These are phyloP conservation scores for Drosophila mercatorum DNA, from an alignment of 2,888 invertebrate species.

Conservation along the genomic window DNA sequence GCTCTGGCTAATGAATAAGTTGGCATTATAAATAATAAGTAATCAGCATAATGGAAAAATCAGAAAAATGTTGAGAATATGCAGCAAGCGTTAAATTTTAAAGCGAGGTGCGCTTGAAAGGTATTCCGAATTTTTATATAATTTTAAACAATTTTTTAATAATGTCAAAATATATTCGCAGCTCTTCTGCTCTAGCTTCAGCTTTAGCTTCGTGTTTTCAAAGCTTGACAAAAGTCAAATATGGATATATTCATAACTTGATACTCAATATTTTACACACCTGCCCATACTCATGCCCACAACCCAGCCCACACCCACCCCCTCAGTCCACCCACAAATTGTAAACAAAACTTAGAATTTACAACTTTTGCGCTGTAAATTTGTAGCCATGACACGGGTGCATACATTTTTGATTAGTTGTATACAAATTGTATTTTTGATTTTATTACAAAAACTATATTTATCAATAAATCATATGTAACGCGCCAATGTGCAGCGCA, in stretches of 20 bases:
- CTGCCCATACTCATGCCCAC: neutral
- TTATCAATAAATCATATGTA: conserved; percentile 56
- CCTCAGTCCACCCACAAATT: neutral
- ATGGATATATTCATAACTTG: conserved; percentile 3
- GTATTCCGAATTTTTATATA: neutral
- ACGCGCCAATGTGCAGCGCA: conserved; percentile 29
- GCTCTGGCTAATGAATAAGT: conserved; percentile 29
- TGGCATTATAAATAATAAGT: conserved; percentile 16
- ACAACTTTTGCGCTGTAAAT: conserved; percentile 37
- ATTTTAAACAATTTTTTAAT: neutral
- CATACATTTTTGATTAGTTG: conserved; percentile 64
- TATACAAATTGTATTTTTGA: conserved; percentile 69
- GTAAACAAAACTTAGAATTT: conserved; percentile 69
- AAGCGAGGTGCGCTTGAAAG: neutral
- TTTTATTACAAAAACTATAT: conserved; percentile 59
- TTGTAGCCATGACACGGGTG: conserved; percentile 43
- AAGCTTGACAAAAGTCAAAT: neutral
- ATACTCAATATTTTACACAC: conserved; percentile 1
- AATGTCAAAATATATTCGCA: neutral
- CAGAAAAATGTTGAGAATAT: neutral
- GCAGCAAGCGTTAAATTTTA: neutral
- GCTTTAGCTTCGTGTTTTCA: neutral
- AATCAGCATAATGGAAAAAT: neutral
- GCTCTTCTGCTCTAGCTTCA: neutral
- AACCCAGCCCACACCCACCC: too few species aligned